phyloP scores from a whole-genome alignment of 2,888 invertebrate genomes.

The Eupeodes luniger region DNA sequence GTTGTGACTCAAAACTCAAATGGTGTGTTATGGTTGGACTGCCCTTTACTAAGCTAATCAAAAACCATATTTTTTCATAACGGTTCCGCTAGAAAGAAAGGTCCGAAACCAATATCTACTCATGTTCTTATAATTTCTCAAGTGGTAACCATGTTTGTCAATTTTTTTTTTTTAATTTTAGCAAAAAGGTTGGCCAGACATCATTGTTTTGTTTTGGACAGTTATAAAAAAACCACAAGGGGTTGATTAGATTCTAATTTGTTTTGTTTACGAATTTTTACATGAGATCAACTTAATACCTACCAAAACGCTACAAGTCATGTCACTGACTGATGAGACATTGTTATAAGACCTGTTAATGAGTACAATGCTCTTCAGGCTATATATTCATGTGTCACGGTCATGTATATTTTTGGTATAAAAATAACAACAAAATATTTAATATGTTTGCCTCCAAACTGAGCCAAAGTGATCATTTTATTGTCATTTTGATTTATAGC shows the following conservation, averaged over 20 bases:
- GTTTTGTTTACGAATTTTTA: constrained; percentile 41
- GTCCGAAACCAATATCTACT: no score
- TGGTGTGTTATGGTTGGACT: no score
- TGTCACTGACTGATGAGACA: constrained; percentile 10
- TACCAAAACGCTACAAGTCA: not conserved
- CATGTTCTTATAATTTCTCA: not conserved
- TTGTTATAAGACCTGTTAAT: constrained; percentile 8
- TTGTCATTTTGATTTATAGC: not conserved
- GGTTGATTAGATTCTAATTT: constrained; percentile 45
- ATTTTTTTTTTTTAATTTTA: not conserved
- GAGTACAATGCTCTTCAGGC: constrained; percentile 14
- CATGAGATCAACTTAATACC: not conserved
- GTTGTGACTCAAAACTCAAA: no score
- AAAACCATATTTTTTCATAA: no score
- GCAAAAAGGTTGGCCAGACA: not conserved
- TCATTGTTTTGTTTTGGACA: not conserved
- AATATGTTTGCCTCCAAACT: not conserved
- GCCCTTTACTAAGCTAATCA: not conserved
- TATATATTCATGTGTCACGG: constrained; percentile 11
- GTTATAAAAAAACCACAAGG: not conserved
- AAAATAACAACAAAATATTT: not conserved
- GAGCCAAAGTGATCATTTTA: not conserved
- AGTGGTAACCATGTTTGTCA: not conserved
- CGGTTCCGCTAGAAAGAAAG: no score
- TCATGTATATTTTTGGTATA: not conserved